Evolutionary conservation across 1,140 invertebrate species (phyloP).

Genomic region (Homalodisca vitripennis): DNA sequence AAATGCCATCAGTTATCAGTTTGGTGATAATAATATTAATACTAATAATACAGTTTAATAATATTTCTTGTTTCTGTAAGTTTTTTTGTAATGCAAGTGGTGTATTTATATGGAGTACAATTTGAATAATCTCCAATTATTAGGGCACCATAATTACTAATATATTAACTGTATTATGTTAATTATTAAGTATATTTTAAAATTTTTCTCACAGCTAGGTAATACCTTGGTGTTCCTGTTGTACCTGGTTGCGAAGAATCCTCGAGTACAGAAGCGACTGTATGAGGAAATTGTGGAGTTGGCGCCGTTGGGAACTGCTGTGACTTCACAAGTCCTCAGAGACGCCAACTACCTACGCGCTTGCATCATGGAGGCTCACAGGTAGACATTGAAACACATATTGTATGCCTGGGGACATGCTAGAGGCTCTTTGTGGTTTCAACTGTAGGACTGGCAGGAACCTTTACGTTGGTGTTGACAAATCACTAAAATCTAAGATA

Average conservation of each 20-base stretch:
- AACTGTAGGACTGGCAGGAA: too few relatives aligned
- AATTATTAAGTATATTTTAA: too few relatives aligned
- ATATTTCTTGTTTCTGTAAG: too few relatives aligned
- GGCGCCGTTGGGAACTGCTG: conserved; percentile 54
- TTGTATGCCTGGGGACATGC: neutral
- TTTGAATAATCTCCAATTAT: too few relatives aligned
- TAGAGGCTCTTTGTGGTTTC: neutral
- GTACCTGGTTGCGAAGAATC: conserved; percentile 69
- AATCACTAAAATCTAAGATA: neutral
- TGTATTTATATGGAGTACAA: too few relatives aligned
- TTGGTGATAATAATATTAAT: too few relatives aligned
- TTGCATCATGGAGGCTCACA: conserved; percentile 83
- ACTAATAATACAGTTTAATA: too few relatives aligned
- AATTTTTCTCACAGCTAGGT: conserved; percentile 69
- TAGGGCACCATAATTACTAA: too few relatives aligned
- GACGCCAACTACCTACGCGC: conserved; percentile 76
- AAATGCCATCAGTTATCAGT: too few relatives aligned
- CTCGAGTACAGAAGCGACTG: conserved; percentile 67
- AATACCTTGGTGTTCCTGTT: conserved; percentile 79
- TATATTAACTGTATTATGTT: too few relatives aligned
- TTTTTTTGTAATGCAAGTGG: too few relatives aligned
- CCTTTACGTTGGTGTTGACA: too few relatives aligned
- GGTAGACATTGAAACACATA: conserved; percentile 48
- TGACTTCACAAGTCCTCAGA: conserved; percentile 60
- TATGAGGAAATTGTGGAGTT: conserved; percentile 68